Conservation (phyloP, 2,888 invertebrate species). For the Xanthorhoe spadicearia region DNA sequence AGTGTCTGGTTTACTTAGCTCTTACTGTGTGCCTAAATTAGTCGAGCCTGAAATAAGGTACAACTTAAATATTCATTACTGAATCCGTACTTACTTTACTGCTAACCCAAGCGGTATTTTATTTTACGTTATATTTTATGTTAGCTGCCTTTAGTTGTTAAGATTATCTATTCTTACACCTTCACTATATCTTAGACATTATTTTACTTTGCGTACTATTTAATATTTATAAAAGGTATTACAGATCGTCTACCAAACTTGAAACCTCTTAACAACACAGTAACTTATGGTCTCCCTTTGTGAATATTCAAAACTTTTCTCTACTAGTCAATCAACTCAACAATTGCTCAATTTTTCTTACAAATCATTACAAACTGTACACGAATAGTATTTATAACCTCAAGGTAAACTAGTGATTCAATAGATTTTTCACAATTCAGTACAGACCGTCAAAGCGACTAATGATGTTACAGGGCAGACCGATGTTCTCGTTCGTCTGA, state of each 20-base stretch:
- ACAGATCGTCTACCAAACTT: too few species aligned
- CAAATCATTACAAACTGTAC: neutral
- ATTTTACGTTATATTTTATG: neutral
- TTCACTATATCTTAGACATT: too few species aligned
- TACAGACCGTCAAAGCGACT: neutral
- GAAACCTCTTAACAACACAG: too few species aligned
- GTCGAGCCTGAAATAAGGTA: constrained; percentile 2
- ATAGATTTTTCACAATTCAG: neutral
- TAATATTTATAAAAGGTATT: too few species aligned
- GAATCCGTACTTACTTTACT: neutral
- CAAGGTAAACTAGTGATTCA: neutral
- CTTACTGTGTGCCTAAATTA: constrained; percentile 8
- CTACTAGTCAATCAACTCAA: too few species aligned
- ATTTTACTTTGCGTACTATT: too few species aligned
- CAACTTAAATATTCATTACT: constrained; percentile 6
- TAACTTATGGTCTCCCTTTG: too few species aligned
- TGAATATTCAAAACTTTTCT: too few species aligned
- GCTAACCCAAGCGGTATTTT: neutral
- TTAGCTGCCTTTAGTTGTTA: neutral
- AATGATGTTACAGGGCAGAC: neutral
- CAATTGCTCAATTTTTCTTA: too few species aligned
- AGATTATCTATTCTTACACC: too few species aligned
- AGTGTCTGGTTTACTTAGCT: constrained; percentile 23
- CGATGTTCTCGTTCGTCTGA: neutral
- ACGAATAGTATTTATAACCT: neutral